Base-by-base conservation (phyloP, 2,113 vertebrate species). In the Silurus meridionalis region DNA sequence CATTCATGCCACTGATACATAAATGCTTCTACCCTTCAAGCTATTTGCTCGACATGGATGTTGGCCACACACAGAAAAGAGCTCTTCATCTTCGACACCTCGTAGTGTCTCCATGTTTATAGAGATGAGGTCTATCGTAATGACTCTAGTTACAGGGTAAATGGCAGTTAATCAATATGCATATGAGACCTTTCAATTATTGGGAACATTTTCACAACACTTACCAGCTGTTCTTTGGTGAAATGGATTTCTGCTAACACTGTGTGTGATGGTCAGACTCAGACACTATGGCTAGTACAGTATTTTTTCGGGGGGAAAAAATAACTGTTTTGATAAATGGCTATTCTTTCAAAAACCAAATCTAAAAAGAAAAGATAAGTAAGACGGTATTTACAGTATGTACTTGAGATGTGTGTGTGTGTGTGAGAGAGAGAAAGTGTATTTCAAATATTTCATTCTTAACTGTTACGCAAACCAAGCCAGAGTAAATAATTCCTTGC, bases 121-220 rank as follows among this genome's bases (percentile, higher is more conserved):
- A 74, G 58, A 74, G 10, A 25, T 50, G 21, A 72, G 53, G 21
- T 48, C 75, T 46, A 63, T 50, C 53, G 23, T 53, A 46, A 64
- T 77, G 57, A n/a, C n/a, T 61, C 48, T 63, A 77, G 71, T 72
- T 52, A 63, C 37, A 63, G 83, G 53, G 72, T 63, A 72, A 84
- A 63, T 53, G 52, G 17, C 83, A 74, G 21, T 84, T 84, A 60
- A 84, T 74, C 83, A 74, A 74, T 61, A 84, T 84, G 55, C 83
- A 84, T 58, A 84, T 72, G 17, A 58, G 67, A 37, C 37, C 28
- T 72, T 60, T 74, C 67, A 14, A 60, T 84, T 60, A 61, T 61
- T 84, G 69, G 48, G 69, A 74, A 60, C 5, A 74, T 60, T 60
- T 74, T 60, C 37, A 60, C 25, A 83, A 11, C 50, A 23, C 25